A percentile compares a stretch with the other conserved stretches of the same genome.
These are phyloP conservation scores for Pycnomerus fuliginosus DNA, from an alignment of 2,888 invertebrate genomes.

Conservation along the genomic window DNA sequence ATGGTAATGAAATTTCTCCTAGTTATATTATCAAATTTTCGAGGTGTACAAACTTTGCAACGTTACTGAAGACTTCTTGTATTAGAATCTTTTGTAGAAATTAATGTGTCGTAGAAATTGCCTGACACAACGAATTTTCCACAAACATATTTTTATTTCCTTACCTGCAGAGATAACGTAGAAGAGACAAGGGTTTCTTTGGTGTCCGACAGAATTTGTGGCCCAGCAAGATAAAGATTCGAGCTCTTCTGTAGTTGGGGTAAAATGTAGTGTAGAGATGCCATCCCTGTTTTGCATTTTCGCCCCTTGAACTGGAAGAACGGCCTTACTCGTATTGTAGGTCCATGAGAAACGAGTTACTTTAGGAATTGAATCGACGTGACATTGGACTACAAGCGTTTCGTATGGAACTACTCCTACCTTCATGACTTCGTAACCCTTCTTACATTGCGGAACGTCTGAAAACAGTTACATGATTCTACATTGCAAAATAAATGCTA, in stretches of 20 bases:
- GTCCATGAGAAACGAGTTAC: conserved; percentile 81
- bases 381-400: conserved; percentile 72
- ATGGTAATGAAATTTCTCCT: conserved; percentile 46
- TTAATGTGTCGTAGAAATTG: too few species aligned
- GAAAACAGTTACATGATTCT: conserved; percentile 32
- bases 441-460: conserved; percentile 79
- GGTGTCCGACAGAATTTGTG: conserved; percentile 78
- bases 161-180: conserved; percentile 79
- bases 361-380: conserved; percentile 77
- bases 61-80: conserved; percentile 22
- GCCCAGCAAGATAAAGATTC: conserved; percentile 89
- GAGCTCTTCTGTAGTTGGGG: conserved; percentile 62
- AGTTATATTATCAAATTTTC: conserved; percentile 46
- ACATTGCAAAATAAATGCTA: too few species aligned
- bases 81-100: too few species aligned
- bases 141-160: conserved; percentile 5
- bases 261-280: conserved; percentile 59
- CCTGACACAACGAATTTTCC: too few species aligned
- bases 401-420: conserved; percentile 74
- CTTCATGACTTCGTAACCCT: conserved; percentile 69
- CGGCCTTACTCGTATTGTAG: conserved; percentile 73
- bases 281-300: conserved; percentile 57
- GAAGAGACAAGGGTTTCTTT: conserved; percentile 78
- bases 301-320: conserved; percentile 68
- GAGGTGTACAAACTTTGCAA: conserved; percentile 41